Evolutionary conservation across 1,140 invertebrate genomes (phyloP), one percentile per base, ranked within the genome.

Genomic region (Drosophila trapezifrons): DNA sequence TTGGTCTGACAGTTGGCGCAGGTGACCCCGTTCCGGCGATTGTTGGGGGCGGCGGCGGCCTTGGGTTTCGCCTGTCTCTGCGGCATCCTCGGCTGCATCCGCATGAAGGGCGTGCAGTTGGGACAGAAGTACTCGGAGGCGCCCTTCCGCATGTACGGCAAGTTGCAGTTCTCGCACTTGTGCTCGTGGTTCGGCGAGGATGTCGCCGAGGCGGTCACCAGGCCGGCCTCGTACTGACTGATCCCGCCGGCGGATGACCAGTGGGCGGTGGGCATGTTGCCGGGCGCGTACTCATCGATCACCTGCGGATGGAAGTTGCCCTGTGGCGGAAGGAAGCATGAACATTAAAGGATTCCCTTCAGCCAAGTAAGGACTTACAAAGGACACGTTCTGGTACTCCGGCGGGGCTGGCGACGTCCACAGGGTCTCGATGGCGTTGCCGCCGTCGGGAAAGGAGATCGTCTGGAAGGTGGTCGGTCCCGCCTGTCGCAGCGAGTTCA

Each of bases 1-100:
- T 92, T 94, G 1, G 98, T 98, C 59, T 94, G 93, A 92, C 98
- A 99, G 93, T 99, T 99, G 86, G 96, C 96, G 93, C 98, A 99
- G 51, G 94, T 94, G 51, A 98, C 94, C 49, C 98, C 98, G 12
- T 95, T 95, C 62, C 97, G 94, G 76, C 96, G 94, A 52, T 91
- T 91, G 38, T 91, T 95, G 22, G 85, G 77, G 17, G 86, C 74
- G 7, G 85, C 82, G 7, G 91, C 55, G 4, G 78, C 62, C 66
- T 92, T 90, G 0, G 91, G 85, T 29, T 91, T 91, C 6, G 77
- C 63, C 65, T 92, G 91, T 29, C 91, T 67, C 15, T 70, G 83
- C 13, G 78, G 80, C 25, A 89, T 54, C 4, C 91, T 73, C 0
- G 71, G 43, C 4, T 66, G 17, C 42, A 75, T 51, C 17, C 75